Conservation (phyloP, 2,113 vertebrate species). For the Barbus barbus region DNA sequence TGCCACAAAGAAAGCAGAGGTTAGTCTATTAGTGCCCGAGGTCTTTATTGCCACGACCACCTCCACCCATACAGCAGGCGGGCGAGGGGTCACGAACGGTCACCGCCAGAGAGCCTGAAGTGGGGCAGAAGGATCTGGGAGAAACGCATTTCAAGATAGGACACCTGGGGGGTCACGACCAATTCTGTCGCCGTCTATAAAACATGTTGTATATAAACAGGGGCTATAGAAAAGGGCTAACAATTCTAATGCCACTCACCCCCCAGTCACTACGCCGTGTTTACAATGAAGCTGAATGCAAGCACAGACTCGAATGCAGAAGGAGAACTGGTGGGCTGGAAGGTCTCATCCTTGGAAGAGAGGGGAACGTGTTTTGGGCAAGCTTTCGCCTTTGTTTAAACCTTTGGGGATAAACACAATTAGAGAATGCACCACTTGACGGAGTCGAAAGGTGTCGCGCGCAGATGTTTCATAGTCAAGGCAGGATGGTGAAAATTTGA, state of each 20-base stretch:
- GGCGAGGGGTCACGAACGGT: constrained; percentile 35
- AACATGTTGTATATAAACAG: constrained; percentile 44
- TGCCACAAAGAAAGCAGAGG: constrained; percentile 44
- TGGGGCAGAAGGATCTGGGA: constrained; percentile 42
- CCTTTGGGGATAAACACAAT: constrained; percentile 5
- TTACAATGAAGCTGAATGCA: constrained; percentile 26
- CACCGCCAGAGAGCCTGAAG: constrained; percentile 34
- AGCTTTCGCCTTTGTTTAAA: constrained; percentile 28
- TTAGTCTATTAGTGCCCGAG: constrained; percentile 47
- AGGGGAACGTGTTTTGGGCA: constrained; percentile 24
- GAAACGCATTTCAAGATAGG: constrained; percentile 42
- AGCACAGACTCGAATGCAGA: constrained; percentile 6
- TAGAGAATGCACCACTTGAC: constrained; percentile 19
- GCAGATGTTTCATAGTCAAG: constrained; percentile 38
- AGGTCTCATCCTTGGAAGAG: constrained; percentile 32
- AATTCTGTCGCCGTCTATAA: constrained; percentile 26
- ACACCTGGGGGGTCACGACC: constrained; percentile 41
- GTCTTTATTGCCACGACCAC: constrained; percentile 43
- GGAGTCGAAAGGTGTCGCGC: constrained; percentile 6
- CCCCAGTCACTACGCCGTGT: background rate
- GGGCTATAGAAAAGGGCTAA: constrained; percentile 36
- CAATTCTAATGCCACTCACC: constrained; percentile 21
- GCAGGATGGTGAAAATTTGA: constrained; percentile 3
- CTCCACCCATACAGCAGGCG: constrained; percentile 29
- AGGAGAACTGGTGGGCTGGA: constrained; percentile 5